Evolutionary conservation across 2,797 vertebrate genomes (phyloP), one percentile per base, ranked within the genome.

Genomic region (Notolepis coatsorum): DNA sequence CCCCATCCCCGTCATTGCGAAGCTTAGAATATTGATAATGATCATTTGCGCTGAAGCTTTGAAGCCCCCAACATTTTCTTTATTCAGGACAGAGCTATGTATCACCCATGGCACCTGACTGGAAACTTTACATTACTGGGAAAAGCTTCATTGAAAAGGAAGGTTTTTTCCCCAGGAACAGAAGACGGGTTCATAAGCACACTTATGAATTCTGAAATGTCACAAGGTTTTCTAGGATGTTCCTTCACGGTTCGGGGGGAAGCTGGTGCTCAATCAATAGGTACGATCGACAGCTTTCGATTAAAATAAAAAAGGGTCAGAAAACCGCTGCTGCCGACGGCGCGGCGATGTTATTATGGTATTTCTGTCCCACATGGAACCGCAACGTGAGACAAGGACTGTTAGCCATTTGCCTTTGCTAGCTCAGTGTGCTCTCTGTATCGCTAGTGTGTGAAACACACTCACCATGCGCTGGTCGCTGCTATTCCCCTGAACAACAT

Each of bases 351-450:
- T 66, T 85, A 59, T 70, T 70, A 80, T 65, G 37, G n/a, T 55
- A 41, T 55, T n/a, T n/a, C 52, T 18, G 21, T 17, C 23, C 45
- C 13, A 48, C 27, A 27, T 24, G 18, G n/a, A 33, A 23, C 3
- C 15, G 89, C 87, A 85, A 82, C 86, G 86, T 87, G 87, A 88
- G 67, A 80, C 61, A 79, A 86, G 83, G 87, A 91, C 87, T 91
- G 90, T 91, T 90, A 88, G 83, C 86, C 87, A 89, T 84, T 88
- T 90, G 88, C 88, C 89, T 91, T 90, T 78, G 72, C 81, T 84
- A 84, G 68, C 69, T 87, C 49, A 77, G 54, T 85, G 82, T 82
- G 79, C 66, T 87, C 8, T 49, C 48, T 69, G 70, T 84, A 60
- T 81, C 64, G 78, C 77, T 68, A 79, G 78, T 63, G 73, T 79